Evolutionary conservation across 2,888 invertebrate genomes (phyloP), one percentile per base, ranked within the genome.

Genomic region (Philhelius pedissequus): DNA sequence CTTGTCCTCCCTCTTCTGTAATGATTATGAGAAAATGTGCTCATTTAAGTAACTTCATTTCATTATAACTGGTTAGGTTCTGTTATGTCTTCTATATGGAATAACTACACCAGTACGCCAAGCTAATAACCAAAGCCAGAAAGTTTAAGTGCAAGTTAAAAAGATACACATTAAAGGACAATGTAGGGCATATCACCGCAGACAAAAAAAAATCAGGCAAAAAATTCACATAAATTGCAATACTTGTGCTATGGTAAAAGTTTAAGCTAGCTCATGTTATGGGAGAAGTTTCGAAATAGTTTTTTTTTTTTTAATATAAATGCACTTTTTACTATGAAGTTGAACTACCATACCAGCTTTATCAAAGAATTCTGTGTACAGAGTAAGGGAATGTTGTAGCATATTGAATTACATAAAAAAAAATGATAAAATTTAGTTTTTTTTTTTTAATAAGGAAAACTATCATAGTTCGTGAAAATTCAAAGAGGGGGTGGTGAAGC

Each of bases 101-200:
- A 58, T 25, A n/a, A 58, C 35, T n/a, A n/a, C n/a, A n/a, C n/a
- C n/a, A n/a, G n/a, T n/a, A n/a, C n/a, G 35, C n/a, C n/a, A 58
- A 58, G 25, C 38, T n/a, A 25, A 35, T 56, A 58, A n/a, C 38
- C 22, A 58, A 58, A 38, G 25, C 38, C 58, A 58, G 22, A 58
- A 58, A 58, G 38, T 58, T 58, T n/a, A 40, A 58, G 58, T 58
- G 22, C 58, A 58, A 58, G 58, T 38, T 58, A 58, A 58, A 58
- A 58, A 58, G 58, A 58, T 58, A 58, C 25, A 58, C 58, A 58
- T 22, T 38, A 22, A 58, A 58, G 25, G 38, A 58, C 25, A 58
- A 58, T 58, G 58, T 58, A 58, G 58, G 58, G 38, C 58, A 58
- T 22, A 38, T n/a, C 3, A 25, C 27, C 8, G 8, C n/a, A 27